Evolutionary conservation across 2,888 invertebrate genomes (phyloP).

Genomic region (Teinopalpus imperialis): DNA sequence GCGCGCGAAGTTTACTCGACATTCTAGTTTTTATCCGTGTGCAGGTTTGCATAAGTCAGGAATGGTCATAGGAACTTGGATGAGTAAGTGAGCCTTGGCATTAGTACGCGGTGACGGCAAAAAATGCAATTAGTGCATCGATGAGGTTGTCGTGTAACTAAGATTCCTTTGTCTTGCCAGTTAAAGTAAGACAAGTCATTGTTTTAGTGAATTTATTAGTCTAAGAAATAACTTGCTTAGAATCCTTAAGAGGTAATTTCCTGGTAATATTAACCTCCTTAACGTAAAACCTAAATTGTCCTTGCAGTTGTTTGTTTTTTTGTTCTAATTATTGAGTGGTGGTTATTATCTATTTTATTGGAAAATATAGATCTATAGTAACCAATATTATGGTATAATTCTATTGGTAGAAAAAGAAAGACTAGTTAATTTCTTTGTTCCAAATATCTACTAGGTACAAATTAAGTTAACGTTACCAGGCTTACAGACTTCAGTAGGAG

Average conservation of each 20-base stretch:
- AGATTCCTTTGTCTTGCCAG: slow-evolving; percentile 76
- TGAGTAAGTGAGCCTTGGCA: slow-evolving; percentile 78
- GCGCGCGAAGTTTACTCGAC: slow-evolving; percentile 54
- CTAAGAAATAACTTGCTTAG: slow-evolving; percentile 50
- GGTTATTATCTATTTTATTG: too few relatives aligned
- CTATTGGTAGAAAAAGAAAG: too few relatives aligned
- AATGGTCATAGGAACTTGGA: slow-evolving; percentile 73
- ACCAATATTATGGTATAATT: too few relatives aligned
- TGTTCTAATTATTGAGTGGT: too few relatives aligned
- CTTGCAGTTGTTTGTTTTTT: slow-evolving; percentile 11
- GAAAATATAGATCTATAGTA: too few relatives aligned
- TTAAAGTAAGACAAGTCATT: slow-evolving; percentile 61
- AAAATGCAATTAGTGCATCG: slow-evolving; percentile 73
- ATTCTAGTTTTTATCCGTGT: slow-evolving; percentile 62
- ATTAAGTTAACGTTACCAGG: slow-evolving; percentile 55
- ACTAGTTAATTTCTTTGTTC: too few relatives aligned
- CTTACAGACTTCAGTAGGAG: slow-evolving; percentile 50
- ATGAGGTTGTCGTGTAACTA: slow-evolving; percentile 58
- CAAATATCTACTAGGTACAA: too few relatives aligned
- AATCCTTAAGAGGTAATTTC: slow-evolving; percentile 38
- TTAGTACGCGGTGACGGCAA: slow-evolving; percentile 69
- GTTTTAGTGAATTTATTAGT: slow-evolving; percentile 71
- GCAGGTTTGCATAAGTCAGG: slow-evolving; percentile 69
- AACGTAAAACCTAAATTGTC: slow-evolving; percentile 6
- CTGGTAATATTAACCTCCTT: slow-evolving; percentile 39